Evolutionary conservation across 2,113 vertebrate genomes (phyloP).

Genomic region (Galbula dea): DNA sequence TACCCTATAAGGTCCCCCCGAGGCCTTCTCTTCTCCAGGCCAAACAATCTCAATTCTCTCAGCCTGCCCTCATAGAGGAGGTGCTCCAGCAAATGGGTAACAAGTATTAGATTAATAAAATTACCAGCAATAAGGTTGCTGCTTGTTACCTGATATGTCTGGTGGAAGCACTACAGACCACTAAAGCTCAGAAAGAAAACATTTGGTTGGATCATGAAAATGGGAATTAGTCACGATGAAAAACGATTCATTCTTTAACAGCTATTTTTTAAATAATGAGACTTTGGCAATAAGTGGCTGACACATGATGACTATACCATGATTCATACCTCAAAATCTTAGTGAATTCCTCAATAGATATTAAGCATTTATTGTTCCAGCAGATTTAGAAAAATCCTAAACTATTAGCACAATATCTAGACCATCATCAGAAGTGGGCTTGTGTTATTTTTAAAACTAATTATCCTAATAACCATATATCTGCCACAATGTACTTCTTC

Average conservation of each 20-base stretch:
- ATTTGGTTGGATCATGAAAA: not conserved
- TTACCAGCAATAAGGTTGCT: not conserved
- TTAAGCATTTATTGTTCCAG: not conserved
- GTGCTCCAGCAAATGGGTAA: not conserved
- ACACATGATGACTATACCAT: not conserved
- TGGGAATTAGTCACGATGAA: not conserved
- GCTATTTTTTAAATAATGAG: not conserved
- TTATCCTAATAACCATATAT: not conserved
- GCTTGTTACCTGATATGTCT: not conserved
- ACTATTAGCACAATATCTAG: not conserved
- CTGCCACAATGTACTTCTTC: not conserved
- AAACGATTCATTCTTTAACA: not conserved
- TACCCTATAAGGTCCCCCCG: too few species aligned
- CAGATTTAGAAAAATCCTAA: not conserved
- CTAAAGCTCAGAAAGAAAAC: not conserved
- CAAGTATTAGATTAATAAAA: not conserved
- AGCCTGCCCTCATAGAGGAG: too few species aligned
- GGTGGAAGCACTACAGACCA: not conserved
- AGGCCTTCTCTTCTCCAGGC: too few species aligned
- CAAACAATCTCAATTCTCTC: too few species aligned
- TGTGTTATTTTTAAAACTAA: not conserved
- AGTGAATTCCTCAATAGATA: not conserved
- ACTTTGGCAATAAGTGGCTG: not conserved
- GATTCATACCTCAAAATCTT: not conserved
- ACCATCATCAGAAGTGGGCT: not conserved